Evolutionary conservation across 2,797 vertebrate genomes (phyloP), one percentile per base, ranked within the genome.

Genomic region (Eremophila alpestris): DNA sequence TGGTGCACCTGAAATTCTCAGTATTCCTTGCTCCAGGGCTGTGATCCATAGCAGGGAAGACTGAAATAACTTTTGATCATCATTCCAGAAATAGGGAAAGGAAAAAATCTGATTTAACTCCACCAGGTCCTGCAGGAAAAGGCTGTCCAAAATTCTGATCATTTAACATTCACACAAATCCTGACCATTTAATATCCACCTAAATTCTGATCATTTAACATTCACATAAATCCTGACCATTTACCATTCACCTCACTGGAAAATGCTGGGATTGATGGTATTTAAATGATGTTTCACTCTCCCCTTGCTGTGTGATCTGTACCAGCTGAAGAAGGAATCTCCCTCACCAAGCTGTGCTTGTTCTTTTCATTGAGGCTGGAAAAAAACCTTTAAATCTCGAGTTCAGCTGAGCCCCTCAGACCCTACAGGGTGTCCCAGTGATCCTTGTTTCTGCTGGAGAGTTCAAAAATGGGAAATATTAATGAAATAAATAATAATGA

Each of bases 121-220:
- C 55, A 34, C 34, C 63, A 83, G n/a, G 48, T 23, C 62, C 69
- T 60, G 67, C 40, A 69, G 41, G 16, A 56, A 52, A 48, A 85
- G 43, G 59, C 24, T 87, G 20, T 18, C 32, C 48, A 55, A 65
- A 87, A 56, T 56, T 6, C 22, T 36, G n/a, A 36, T 2, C 6
- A 43, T 55, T 71, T 43, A 34, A 43, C 10, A 29, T 10, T 29
- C 40, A 43, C 10, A 0, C 23, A 8, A 30, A 48, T 74, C 1
- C 27, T 38, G n/a, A 38, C 0, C 4, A 58, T 46, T 30, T 58
- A 23, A 46, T 23, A 19, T 5, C 6, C 16, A 70, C 29, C 0
- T 54, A 12, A 55, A 56, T 56, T 3, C 23, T 55, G 51, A 21
- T 0, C 2, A 70, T 70, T 70, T 27, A 20, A 55, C 34, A 16